phyloP scores from a whole-genome alignment of 1,140 invertebrate species.

The Brachionus calyciflorus region DNA sequence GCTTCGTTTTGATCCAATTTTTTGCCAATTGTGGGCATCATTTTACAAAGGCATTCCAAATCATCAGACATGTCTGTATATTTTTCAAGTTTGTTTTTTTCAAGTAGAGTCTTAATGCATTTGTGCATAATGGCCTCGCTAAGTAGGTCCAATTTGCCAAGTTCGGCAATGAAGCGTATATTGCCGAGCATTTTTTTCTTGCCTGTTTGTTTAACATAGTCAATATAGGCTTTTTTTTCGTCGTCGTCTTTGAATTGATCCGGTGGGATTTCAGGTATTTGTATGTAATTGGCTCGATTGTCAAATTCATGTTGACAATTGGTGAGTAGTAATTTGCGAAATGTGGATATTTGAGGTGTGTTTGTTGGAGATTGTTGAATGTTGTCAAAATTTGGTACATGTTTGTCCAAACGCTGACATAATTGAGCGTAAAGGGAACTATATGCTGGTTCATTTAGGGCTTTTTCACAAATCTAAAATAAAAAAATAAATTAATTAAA shows the following conservation, averaged over 20 bases:
- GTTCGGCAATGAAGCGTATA: conserved; percentile 75
- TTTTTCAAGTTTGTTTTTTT: conserved; percentile 68
- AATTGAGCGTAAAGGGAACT: conserved; percentile 83
- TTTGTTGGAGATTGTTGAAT: not conserved
- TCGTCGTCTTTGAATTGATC: not conserved
- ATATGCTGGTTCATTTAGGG: conserved; percentile 87
- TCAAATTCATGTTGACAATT: conserved; percentile 82
- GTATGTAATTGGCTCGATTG: not conserved
- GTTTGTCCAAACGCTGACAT: conserved; percentile 59
- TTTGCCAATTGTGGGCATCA: conserved; percentile 79
- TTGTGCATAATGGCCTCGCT: conserved; percentile 81
- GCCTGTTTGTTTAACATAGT: not conserved
- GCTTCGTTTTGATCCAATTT: conserved; percentile 33
- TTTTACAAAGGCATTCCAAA: conserved; percentile 84
- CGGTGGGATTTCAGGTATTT: not conserved
- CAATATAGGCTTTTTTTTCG: not conserved
- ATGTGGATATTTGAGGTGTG: conserved; percentile 56
- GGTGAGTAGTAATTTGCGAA: conserved; percentile 75
- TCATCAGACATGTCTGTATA: conserved; percentile 65
- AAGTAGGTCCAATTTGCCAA: conserved; percentile 86
- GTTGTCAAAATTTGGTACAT: conserved; percentile 3
- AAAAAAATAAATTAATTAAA: too few relatives aligned
- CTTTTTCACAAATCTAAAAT: conserved; percentile 66
- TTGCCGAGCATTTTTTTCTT: conserved; percentile 42
- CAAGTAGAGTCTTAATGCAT: conserved; percentile 74